Evolutionary conservation across 2,113 vertebrate species (phyloP).

Genomic region (Otocyon megalotis): DNA sequence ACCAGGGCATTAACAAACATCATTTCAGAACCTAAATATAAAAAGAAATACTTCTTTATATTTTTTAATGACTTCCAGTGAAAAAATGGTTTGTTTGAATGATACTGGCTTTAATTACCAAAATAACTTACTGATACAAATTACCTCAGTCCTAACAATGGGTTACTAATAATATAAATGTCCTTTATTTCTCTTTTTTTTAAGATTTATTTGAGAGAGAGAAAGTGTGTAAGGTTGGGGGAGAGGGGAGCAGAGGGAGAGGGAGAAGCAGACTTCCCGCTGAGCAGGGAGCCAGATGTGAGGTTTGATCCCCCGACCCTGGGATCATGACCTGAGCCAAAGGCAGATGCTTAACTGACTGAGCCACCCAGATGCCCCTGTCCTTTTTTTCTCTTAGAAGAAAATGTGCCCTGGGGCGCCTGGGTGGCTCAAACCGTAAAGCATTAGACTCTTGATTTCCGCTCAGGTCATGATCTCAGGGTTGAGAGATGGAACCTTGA

Average conservation of each 20-base stretch:
- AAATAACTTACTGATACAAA: conserved; percentile 20
- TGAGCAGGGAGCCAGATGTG: background rate
- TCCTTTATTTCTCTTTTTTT: conserved; percentile 6
- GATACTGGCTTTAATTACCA: conserved; percentile 5
- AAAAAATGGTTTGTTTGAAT: background rate
- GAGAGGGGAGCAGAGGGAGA: background rate
- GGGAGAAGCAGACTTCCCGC: background rate
- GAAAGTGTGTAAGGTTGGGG: background rate
- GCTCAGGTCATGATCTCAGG: background rate
- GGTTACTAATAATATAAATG: background rate
- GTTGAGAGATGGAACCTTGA: background rate
- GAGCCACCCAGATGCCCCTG: background rate
- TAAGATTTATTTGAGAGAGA: background rate
- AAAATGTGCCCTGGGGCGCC: background rate
- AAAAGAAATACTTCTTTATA: conserved; percentile 8
- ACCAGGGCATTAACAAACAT: conserved; percentile 1
- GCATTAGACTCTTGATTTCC: background rate
- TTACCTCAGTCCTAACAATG: background rate
- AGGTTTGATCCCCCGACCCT: background rate
- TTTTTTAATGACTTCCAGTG: background rate
- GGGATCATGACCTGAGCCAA: background rate
- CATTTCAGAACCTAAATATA: conserved; percentile 35
- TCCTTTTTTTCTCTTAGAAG: conserved; percentile 46
- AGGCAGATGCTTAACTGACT: background rate
- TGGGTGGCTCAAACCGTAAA: background rate